Evolutionary conservation across 2,888 invertebrate genomes (phyloP).

Genomic region (Clunio marinus): DNA sequence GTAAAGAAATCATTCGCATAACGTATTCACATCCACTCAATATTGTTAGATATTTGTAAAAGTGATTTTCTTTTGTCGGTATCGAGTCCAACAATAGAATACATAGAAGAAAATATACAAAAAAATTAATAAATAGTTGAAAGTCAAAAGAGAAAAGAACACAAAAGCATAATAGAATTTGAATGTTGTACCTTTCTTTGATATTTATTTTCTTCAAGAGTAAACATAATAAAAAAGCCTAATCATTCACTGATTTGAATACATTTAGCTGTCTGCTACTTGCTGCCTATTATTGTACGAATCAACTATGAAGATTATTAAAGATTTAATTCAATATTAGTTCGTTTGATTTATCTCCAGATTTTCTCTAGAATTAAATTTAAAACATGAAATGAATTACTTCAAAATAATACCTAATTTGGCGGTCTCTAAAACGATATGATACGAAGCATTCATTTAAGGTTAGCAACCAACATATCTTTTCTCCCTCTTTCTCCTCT

Average conservation of each 20-base stretch:
- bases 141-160: constrained; percentile 7
- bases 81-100: not conserved
- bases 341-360: constrained; percentile 34
- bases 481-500: not conserved
- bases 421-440: constrained; percentile 7
- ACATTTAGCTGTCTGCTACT: constrained; percentile 36
- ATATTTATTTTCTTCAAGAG: constrained; percentile 24
- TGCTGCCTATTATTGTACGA: constrained; percentile 30
- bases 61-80: constrained; percentile 39
- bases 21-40: constrained; percentile 1
- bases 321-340: constrained; percentile 39
- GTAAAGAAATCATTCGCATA: constrained; percentile 9
- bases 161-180: constrained; percentile 22
- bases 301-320: constrained; percentile 2
- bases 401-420: constrained; percentile 15
- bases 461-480: constrained; percentile 10
- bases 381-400: no score
- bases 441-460: not conserved
- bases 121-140: constrained; percentile 33
- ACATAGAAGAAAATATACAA: constrained; percentile 4
- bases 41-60: constrained; percentile 34
- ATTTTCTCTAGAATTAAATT: no score
- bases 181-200: constrained; percentile 35
- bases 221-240: constrained; percentile 39
- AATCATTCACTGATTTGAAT: constrained; percentile 39